Evolutionary conservation across 1,140 invertebrate genomes (phyloP), one percentile per base, ranked within the genome.

Genomic region (Oreohelix idahoensis): DNA sequence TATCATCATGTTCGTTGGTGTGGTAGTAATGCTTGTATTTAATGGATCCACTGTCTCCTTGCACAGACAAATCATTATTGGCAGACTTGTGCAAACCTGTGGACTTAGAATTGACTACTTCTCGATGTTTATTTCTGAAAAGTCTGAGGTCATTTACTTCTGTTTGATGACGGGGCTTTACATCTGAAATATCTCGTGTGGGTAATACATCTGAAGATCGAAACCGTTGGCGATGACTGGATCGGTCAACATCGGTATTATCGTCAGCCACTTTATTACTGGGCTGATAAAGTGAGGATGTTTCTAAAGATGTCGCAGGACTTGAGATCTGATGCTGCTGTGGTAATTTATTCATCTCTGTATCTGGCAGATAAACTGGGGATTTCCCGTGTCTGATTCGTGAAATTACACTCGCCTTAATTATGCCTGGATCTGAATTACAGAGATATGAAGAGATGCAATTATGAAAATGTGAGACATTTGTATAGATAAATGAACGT

Each of bases 1-100:
- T 23, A 53, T 66, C 35, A 36, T 85, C 81, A n/a, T 80, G 70
- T 1, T 49, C 42, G 36, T 83, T 82, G 23, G 77, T 83, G 36
- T 85, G 84, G 63, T 85, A 85, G 53, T 87, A 85, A 39, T 83
- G 83, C 26, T 66, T 79, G 63, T 85, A 84, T 17, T 78, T 36
- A n/a, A 79, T 73, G 42, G 76, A 51, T 23, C 53, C 63, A 36
- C 23, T 76, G 4, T 85, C 86, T 17, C 82, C 80, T n/a, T 79
- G 38, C 39, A 85, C 79, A 80, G 66, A 83, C 29, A 79, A 29
- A 15, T 81, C 83, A n/a, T 81, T 35, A 35, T 79, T 32, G 35
- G 29, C 15, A 8, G 5, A 45, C 42, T 45, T 45, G 5, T 35
- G 42, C 63, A 79, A 39, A 75, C 63, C 84, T 74, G 35, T 38